These are phyloP conservation scores for Pasiphila rectangulata DNA, from an alignment of 2,888 invertebrate species.

Conservation along the genomic window DNA sequence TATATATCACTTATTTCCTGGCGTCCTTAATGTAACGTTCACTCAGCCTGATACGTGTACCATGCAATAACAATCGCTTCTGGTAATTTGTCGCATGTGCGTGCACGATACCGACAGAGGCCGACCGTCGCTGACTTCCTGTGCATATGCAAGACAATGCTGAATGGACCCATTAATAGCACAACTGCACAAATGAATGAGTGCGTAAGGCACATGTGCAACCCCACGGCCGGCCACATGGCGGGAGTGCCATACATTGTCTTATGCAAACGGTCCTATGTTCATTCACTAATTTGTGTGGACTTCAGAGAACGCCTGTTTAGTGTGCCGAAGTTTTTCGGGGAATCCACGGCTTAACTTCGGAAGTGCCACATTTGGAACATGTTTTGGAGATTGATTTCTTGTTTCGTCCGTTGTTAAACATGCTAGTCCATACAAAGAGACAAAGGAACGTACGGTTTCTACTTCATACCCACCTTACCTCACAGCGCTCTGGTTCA, in stretches of 20 bases:
- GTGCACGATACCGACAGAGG: conserved; percentile 28
- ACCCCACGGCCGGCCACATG: conserved; percentile 63
- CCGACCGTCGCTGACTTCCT: conserved; percentile 60
- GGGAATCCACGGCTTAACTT: conserved; percentile 39
- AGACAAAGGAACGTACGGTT: no score
- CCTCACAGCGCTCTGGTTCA: no score
- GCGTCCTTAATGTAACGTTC: neutral
- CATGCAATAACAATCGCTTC: conserved; percentile 48
- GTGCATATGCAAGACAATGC: conserved; percentile 78
- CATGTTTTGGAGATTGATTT: conserved; percentile 18
- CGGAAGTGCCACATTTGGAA: conserved; percentile 32
- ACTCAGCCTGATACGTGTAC: conserved; percentile 7
- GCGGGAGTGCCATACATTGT: conserved; percentile 55
- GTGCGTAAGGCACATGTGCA: conserved; percentile 71
- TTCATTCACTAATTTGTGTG: conserved; percentile 63
- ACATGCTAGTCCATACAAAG: neutral
- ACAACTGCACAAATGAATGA: conserved; percentile 73
- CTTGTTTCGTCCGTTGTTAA: conserved; percentile 10
- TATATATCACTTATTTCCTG: no score
- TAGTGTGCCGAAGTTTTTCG: conserved; percentile 51
- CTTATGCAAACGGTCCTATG: conserved; percentile 68
- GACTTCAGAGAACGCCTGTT: conserved; percentile 66
- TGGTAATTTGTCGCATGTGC: conserved; percentile 63
- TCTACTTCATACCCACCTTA: no score
- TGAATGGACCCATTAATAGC: conserved; percentile 77